These are phyloP conservation scores for Lanius collurio DNA, from an alignment of 2,113 vertebrate genomes.

Conservation along the genomic window DNA sequence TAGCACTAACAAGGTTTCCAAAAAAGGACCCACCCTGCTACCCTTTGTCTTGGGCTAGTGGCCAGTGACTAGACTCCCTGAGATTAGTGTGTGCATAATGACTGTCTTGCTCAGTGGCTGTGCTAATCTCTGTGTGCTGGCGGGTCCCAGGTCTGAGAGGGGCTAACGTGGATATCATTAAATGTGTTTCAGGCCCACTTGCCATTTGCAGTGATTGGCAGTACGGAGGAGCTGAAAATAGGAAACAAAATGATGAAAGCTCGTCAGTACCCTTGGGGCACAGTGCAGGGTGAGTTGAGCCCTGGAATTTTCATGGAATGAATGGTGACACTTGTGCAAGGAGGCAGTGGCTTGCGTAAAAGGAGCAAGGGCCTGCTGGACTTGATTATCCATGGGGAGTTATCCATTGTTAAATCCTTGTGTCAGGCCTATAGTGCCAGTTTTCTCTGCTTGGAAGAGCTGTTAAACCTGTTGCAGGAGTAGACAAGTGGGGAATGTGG, in stretches of 20 bases:
- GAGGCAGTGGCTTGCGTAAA: not conserved
- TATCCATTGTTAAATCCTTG: not conserved
- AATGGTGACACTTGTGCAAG: not conserved
- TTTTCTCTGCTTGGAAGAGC: not conserved
- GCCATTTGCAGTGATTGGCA: conserved; percentile 96
- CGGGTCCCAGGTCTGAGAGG: not conserved
- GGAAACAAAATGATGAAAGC: conserved; percentile 99
- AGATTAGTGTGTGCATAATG: not conserved
- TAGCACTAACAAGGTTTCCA: conserved; percentile 30
- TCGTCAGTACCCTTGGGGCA: conserved; percentile 98
- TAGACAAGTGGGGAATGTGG: not conserved
- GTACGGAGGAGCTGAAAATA: conserved; percentile 97
- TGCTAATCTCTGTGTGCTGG: not conserved
- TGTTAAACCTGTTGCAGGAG: not conserved
- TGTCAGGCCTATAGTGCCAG: not conserved
- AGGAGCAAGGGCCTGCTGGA: not conserved
- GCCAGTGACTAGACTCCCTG: conserved; percentile 35
- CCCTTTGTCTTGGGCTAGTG: conserved; percentile 21
- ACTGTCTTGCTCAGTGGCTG: not conserved
- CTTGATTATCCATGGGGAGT: not conserved
- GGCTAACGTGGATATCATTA: not conserved
- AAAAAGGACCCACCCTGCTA: conserved; percentile 34
- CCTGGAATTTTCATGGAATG: not conserved
- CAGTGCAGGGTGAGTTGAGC: conserved; percentile 86
- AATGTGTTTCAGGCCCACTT: conserved; percentile 87